A percentile compares a stretch with the other conserved stretches of the same genome.
Conservation (phyloP, 2,113 vertebrate species). For the Forbesichthys papilliferus region DNA sequence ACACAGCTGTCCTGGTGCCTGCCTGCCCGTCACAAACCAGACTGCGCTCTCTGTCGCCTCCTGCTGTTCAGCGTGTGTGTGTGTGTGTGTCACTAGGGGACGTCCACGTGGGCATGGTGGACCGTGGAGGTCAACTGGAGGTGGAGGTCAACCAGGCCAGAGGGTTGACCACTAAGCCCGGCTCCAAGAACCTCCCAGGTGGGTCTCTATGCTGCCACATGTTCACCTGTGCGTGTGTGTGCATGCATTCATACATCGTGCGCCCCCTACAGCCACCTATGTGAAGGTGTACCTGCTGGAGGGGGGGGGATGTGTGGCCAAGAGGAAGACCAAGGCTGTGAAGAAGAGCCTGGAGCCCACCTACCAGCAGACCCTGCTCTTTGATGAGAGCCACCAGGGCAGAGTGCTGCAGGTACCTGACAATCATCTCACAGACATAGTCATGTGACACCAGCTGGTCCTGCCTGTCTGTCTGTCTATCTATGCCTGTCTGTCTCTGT, state of each 20-base stretch:
- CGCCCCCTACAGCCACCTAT: conserved; percentile 82
- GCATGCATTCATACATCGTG: background rate
- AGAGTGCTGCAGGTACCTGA: conserved; percentile 90
- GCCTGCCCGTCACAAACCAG: background rate
- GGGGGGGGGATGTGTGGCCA: conserved; percentile 91
- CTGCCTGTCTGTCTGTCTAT: background rate
- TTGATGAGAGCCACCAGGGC: conserved; percentile 94
- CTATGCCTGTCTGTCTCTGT: background rate
- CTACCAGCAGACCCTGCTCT: conserved; percentile 93
- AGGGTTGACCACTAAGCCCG: conserved; percentile 88
- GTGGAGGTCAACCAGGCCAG: conserved; percentile 95
- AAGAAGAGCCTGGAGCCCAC: conserved; percentile 92
- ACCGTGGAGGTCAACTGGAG: conserved; percentile 92
- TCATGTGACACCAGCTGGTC: too few relatives aligned
- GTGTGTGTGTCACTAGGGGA: conserved; percentile 79
- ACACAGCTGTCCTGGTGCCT: background rate
- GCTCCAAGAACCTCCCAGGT: conserved; percentile 94
- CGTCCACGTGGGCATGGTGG: conserved; percentile 87
- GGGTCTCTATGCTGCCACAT: conserved; percentile 20
- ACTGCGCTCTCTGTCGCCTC: conserved; percentile 45
- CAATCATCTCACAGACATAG: too few relatives aligned
- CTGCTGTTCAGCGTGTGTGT: conserved; percentile 50
- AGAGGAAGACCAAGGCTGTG: conserved; percentile 95
- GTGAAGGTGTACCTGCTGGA: conserved; percentile 95
- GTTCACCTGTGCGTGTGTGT: background rate